Evolutionary conservation across 2,888 invertebrate genomes (phyloP), one percentile per base, ranked within the genome.

Genomic region (Cephus rjabovi): DNA sequence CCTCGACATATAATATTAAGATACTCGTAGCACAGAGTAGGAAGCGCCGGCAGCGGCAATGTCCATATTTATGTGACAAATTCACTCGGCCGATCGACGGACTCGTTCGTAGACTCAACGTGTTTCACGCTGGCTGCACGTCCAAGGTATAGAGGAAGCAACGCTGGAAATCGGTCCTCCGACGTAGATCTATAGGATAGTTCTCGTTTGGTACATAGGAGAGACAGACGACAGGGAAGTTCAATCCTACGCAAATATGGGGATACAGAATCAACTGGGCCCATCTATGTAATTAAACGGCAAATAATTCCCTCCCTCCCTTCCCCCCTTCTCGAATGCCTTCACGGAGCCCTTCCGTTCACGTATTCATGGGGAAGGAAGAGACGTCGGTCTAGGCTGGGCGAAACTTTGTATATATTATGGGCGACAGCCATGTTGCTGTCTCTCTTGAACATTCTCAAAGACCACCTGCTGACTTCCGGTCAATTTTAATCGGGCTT

Each of bases 211-310:
- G 56, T 56, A 56, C 31, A 73, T n/a, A 75, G 37, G 74, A 69
- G 77, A 23, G 35, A 73, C 73, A 40, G 73, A 30, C 56, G 71
- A 71, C 15, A 71, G 12, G n/a, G 74, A 37, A 37, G 33, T 71
- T 78, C 68, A 73, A 76, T 76, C 78, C 78, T 73, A 78, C 15
- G 73, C 76, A 78, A 78, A 78, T 75, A 78, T 56, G 56, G 37
- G 75, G 77, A 77, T 71, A 75, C 70, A 40, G 69, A 78, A 76
- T 78, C 78, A 76, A 76, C 75, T 56, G 70, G 69, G 33, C 71
- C 78, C 76, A 78, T 78, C 75, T 76, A 76, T 71, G 78, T 78
- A 78, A 78, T 78, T 78, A 78, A 70, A 78, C 76, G 78, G 75
- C 78, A 78, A 78, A 78, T 78, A 78, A 78, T 73, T 78, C 73